Evolutionary conservation across 2,888 invertebrate species (phyloP).

Genomic region (Cosmopolites sordidus): DNA sequence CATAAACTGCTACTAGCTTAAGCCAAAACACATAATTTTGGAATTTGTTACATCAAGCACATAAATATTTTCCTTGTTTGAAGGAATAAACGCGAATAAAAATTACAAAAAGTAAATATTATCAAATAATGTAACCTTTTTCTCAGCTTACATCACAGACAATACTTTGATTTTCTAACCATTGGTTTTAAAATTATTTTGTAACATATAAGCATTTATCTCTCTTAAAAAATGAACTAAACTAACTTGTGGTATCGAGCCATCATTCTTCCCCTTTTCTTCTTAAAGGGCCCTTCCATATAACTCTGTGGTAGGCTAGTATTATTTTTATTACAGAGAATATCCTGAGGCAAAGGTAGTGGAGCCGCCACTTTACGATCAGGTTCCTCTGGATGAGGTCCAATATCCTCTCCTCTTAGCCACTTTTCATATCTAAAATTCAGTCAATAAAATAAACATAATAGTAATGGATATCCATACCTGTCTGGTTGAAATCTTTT

Average conservation of each 20-base stretch:
- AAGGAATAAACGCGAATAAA: too few species aligned
- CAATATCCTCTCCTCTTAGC: constrained; percentile 81
- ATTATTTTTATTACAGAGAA: constrained; percentile 72
- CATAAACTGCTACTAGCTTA: too few species aligned
- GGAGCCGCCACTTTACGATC: constrained; percentile 69
- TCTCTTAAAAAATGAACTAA: too few species aligned
- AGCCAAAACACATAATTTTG: too few species aligned
- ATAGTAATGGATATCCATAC: constrained; percentile 22
- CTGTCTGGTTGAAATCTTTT: constrained; percentile 85
- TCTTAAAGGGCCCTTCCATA: constrained; percentile 57
- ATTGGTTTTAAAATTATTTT: too few species aligned
- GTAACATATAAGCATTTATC: too few species aligned
- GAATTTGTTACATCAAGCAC: too few species aligned
- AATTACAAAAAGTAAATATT: too few species aligned
- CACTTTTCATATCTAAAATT: constrained; percentile 70
- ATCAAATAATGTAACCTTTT: too few species aligned
- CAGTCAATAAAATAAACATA: neutral
- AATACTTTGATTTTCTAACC: too few species aligned
- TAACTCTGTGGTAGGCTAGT: constrained; percentile 63
- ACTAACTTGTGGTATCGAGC: constrained; percentile 23
- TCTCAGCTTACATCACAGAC: too few species aligned
- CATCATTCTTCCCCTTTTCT: constrained; percentile 39
- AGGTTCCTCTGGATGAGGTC: constrained; percentile 91
- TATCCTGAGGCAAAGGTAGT: constrained; percentile 73
- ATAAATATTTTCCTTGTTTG: too few species aligned